Conservation (phyloP, 1,140 invertebrate species). For the Trigoniulus corallinus region DNA sequence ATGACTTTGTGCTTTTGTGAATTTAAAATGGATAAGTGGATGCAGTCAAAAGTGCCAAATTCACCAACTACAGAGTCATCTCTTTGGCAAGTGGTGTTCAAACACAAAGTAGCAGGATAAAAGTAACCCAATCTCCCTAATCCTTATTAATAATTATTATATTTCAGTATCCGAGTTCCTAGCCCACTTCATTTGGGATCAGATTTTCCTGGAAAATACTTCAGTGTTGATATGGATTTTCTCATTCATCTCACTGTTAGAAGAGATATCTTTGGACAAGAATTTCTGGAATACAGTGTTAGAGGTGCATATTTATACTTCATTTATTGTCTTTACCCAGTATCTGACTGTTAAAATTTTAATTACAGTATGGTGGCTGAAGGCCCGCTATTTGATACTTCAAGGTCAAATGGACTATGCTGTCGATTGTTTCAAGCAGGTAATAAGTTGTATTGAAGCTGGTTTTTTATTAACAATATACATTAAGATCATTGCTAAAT, state of each 20-base stretch:
- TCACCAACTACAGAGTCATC: conserved; percentile 8
- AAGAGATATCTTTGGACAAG: conserved; percentile 13
- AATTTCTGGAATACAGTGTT: conserved; percentile 14
- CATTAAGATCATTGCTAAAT: background rate
- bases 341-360: background rate
- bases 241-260: conserved; percentile 15
- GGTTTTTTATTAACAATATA: background rate
- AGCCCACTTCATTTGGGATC: too few species aligned
- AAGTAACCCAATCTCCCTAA: too few species aligned
- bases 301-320: conserved; percentile 13
- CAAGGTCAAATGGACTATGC: conserved; percentile 20
- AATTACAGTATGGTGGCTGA: conserved; percentile 18
- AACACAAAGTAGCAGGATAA: too few species aligned
- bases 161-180: too few species aligned
- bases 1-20: conserved; percentile 16
- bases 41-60: conserved; percentile 10
- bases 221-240: conserved; percentile 18
- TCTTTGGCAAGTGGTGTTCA: too few species aligned
- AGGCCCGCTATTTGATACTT: conserved; percentile 18
- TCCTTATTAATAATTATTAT: too few species aligned
- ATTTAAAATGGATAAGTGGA: conserved; percentile 20
- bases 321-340: background rate
- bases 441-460: conserved; percentile 7
- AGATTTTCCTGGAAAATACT: too few species aligned
- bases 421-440: conserved; percentile 19